A percentile compares a stretch with the other conserved stretches of the same genome.
Evolutionary conservation across 2,797 vertebrate species (phyloP).

Genomic region (Danio aesculapii): DNA sequence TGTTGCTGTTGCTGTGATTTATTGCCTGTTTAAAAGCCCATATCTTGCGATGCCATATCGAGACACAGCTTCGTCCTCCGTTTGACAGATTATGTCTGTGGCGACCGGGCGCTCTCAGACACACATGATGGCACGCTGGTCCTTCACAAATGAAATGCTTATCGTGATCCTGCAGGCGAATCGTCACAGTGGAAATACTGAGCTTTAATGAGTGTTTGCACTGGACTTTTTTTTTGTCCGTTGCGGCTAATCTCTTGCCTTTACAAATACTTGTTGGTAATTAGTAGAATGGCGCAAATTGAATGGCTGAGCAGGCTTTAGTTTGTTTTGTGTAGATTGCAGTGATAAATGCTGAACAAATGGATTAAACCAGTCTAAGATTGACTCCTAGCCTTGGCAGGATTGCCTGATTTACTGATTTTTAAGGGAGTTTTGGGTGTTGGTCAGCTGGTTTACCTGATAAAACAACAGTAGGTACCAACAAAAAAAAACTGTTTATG

Average conservation of each 20-base stretch:
- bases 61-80: slow-evolving; percentile 55
- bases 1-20: slow-evolving; percentile 56
- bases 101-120: slow-evolving; percentile 19
- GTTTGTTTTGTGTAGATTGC: background rate
- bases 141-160: slow-evolving; percentile 47
- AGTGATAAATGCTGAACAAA: background rate
- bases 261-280: slow-evolving; percentile 48
- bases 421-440: background rate
- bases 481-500: too few species aligned
- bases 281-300: slow-evolving; percentile 40
- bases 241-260: slow-evolving; percentile 36
- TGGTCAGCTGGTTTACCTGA: background rate
- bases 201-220: background rate
- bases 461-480: background rate
- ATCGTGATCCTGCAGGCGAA: slow-evolving; percentile 25
- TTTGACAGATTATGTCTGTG: slow-evolving; percentile 59
- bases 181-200: slow-evolving; percentile 13
- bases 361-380: background rate
- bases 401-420: background rate
- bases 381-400: background rate
- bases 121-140: slow-evolving; percentile 41
- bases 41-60: slow-evolving; percentile 59
- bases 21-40: slow-evolving; percentile 63
- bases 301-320: background rate
- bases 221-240: slow-evolving; percentile 31